Evolutionary conservation across 2,888 invertebrate species (phyloP), one percentile per base, ranked within the genome.

Genomic region (Nomada flava): DNA sequence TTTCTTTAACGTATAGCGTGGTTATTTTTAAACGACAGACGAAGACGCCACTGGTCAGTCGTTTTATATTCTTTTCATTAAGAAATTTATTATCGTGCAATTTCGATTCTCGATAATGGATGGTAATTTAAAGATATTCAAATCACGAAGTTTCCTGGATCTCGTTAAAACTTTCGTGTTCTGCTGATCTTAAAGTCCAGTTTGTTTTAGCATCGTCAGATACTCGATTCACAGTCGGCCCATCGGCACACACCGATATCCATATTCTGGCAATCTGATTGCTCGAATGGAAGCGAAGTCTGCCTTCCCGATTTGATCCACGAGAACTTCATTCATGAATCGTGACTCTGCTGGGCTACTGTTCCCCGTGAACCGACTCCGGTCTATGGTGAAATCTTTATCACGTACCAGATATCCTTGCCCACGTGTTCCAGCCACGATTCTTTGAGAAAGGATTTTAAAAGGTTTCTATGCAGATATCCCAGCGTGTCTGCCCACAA

Each of bases 361-460:
- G 86, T 83, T 69, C 64, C 52, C 57, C 70, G 15, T 42, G 70
- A 52, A 60, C 68, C 69, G 52, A 50, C 69, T 55, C 69, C 77
- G 86, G 86, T 88, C 76, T 77, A 82, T 85, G 85, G 77, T 77
- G 88, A 88, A 88, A 88, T 85, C 83, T 76, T 84, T 80, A 83
- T 88, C 87, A 74, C 69, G 75, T 85, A 86, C 76, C 76, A 88
- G 88, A 86, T 87, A 88, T 76, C 67, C 68, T 82, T 73, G 79
- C 83, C 86, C 81, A 87, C 86, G 83, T 85, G 79, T 79, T 47
- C 72, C 76, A 60, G 59, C 70, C 60, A 64, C 59, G 70, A 52
- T 63, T 74, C 79, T 63, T 82, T 65, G 70, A 80, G 65, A 76
- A 74, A 70, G 26, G 77, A 79, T 64, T 79, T 69, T 78, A 53